Percentiles rank a stretch among this genome's conserved stretches.
Evolutionary conservation across 2,797 vertebrate species (phyloP).

Genomic region (Betta splendens): DNA sequence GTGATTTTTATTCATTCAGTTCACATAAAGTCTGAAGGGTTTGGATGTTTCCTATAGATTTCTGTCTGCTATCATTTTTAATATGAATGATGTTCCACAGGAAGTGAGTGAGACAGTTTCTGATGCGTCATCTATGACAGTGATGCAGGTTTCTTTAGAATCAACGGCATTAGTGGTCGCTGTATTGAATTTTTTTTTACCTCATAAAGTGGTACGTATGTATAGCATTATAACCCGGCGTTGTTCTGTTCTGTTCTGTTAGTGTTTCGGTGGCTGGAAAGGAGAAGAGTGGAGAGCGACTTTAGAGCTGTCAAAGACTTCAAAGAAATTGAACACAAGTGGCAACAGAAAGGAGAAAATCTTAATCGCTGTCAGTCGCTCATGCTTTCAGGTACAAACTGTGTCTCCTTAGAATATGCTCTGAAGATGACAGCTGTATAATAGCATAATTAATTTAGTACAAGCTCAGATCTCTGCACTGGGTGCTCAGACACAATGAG

Average conservation of each 20-base stretch:
- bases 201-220: too few species aligned
- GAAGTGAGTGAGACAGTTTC: too few species aligned
- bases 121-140: too few species aligned
- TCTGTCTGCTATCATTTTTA: too few species aligned
- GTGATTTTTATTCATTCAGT: background rate
- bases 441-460: background rate
- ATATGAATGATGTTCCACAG: too few species aligned
- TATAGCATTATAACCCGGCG: too few species aligned
- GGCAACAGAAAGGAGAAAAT: slow-evolving; percentile 17
- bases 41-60: too few species aligned
- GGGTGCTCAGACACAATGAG: slow-evolving; percentile 8
- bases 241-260: too few species aligned
- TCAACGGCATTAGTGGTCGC: too few species aligned
- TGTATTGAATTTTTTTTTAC: too few species aligned
- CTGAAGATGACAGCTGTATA: slow-evolving; percentile 23
- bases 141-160: too few species aligned
- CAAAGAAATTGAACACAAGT: background rate
- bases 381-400: slow-evolving; percentile 5
- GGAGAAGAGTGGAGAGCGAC: background rate
- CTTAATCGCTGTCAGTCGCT: slow-evolving; percentile 19
- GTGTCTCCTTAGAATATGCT: slow-evolving; percentile 11
- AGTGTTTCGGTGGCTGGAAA: too few species aligned
- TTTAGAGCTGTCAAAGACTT: slow-evolving; percentile 3
- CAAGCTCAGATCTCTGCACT: slow-evolving; percentile 10
- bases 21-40: background rate